Evolutionary conservation across 2,888 invertebrate genomes (phyloP).

Genomic region (Catonia carolina): DNA sequence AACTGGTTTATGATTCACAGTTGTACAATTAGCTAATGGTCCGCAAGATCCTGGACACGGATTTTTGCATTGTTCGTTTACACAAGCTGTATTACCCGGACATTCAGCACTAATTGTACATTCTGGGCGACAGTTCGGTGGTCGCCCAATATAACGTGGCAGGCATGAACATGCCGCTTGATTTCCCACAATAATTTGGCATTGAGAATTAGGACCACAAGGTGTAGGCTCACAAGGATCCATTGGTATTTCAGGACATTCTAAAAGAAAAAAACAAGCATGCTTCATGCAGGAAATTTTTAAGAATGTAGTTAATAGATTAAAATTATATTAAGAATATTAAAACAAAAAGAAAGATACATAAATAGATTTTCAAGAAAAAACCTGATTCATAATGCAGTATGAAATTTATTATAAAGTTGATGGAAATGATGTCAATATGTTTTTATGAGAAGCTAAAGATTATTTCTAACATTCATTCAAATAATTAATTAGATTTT

Average conservation of each 20-base stretch:
- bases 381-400: too few relatives aligned
- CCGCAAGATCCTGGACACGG: slow-evolving; percentile 64
- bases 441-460: too few relatives aligned
- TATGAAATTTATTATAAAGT: too few relatives aligned
- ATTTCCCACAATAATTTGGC: slow-evolving; percentile 40
- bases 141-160: slow-evolving; percentile 40
- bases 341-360: background rate
- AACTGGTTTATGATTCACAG: slow-evolving; percentile 52
- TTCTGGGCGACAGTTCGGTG: slow-evolving; percentile 40
- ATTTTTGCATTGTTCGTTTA: slow-evolving; percentile 49
- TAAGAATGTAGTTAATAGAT: background rate
- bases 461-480: too few relatives aligned
- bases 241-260: slow-evolving; percentile 32
- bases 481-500: too few relatives aligned
- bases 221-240: slow-evolving; percentile 66
- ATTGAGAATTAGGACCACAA: slow-evolving; percentile 61
- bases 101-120: slow-evolving; percentile 49
- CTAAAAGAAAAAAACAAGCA: slow-evolving; percentile 25
- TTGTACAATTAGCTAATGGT: slow-evolving; percentile 55
- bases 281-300: slow-evolving; percentile 3
- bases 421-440: too few relatives aligned
- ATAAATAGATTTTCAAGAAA: too few relatives aligned
- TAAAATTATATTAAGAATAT: background rate
- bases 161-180: slow-evolving; percentile 40
- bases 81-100: slow-evolving; percentile 47